phyloP scores from a whole-genome alignment of 2,888 invertebrate genomes.

The Apomyelois bistriatella region DNA sequence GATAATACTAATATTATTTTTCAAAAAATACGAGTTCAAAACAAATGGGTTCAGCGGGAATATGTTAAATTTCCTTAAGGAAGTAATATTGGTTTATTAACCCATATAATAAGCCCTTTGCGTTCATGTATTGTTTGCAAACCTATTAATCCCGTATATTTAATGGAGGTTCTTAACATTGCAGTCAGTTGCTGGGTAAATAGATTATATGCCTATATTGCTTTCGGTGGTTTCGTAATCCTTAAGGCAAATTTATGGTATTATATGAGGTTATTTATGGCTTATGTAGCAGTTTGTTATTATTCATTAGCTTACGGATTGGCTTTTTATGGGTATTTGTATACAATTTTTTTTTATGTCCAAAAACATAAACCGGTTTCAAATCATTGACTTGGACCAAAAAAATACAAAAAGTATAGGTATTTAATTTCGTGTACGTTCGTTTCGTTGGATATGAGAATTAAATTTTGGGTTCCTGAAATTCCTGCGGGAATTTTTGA shows the following conservation, averaged over 20 bases:
- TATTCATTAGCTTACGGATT: background rate
- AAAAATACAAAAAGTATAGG: no score
- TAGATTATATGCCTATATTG: slow-evolving; percentile 10
- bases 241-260: slow-evolving; percentile 3
- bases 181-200: slow-evolving; percentile 7
- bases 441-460: no score
- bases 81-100: slow-evolving; percentile 24
- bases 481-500: no score
- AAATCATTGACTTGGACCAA: no score
- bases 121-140: slow-evolving; percentile 20
- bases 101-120: slow-evolving; percentile 11
- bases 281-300: background rate
- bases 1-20: no score
- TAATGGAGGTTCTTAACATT: slow-evolving; percentile 10
- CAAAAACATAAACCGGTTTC: no score
- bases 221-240: slow-evolving; percentile 5
- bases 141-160: slow-evolving; percentile 14
- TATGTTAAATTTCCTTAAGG: slow-evolving; percentile 11
- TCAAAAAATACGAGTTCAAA: no score
- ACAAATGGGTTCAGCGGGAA: background rate
- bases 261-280: background rate
- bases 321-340: background rate
- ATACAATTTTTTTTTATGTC: no score
- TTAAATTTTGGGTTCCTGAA: no score
- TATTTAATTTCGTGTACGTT: no score